Percentiles rank a stretch among this genome's conserved stretches.
phyloP scores from a whole-genome alignment of 2,113 vertebrate genomes.

The Gavialis gangeticus region DNA sequence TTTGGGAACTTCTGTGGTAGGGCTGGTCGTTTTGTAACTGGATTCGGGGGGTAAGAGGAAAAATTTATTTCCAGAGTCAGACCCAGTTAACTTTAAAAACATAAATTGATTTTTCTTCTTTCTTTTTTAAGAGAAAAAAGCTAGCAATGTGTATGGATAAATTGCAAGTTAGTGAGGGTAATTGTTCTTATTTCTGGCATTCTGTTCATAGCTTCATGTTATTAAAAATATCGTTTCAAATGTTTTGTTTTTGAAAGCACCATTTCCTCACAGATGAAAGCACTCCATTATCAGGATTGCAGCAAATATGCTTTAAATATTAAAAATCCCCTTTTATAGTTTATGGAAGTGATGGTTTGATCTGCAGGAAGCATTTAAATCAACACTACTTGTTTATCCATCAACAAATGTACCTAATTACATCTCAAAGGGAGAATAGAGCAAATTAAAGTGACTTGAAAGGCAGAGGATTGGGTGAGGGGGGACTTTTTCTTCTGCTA shows the following conservation, averaged over 20 bases:
- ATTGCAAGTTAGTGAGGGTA: conserved; percentile 47
- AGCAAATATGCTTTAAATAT: conserved; percentile 77
- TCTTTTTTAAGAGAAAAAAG: conserved; percentile 30
- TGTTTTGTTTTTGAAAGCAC: conserved; percentile 66
- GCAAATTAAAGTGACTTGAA: conserved; percentile 64
- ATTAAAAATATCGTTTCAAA: conserved; percentile 64
- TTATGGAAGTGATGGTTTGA: conserved; percentile 63
- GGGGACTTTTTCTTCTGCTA: conserved; percentile 4
- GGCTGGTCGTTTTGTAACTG: neutral
- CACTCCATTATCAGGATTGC: conserved; percentile 65
- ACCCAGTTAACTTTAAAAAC: conserved; percentile 14
- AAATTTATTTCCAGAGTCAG: neutral
- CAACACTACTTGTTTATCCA: conserved; percentile 74
- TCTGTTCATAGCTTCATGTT: conserved; percentile 21
- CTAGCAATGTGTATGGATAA: conserved; percentile 28
- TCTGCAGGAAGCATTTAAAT: conserved; percentile 52
- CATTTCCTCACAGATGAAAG: conserved; percentile 75
- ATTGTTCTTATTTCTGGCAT: conserved; percentile 54
- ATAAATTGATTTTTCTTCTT: neutral
- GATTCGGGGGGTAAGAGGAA: neutral
- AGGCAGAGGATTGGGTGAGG: neutral
- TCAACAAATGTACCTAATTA: conserved; percentile 78
- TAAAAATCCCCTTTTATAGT: conserved; percentile 64
- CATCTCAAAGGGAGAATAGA: conserved; percentile 64
- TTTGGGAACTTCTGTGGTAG: neutral